Evolutionary conservation across 1,140 invertebrate genomes (phyloP).

Genomic region (Globodera ellingtonae): DNA sequence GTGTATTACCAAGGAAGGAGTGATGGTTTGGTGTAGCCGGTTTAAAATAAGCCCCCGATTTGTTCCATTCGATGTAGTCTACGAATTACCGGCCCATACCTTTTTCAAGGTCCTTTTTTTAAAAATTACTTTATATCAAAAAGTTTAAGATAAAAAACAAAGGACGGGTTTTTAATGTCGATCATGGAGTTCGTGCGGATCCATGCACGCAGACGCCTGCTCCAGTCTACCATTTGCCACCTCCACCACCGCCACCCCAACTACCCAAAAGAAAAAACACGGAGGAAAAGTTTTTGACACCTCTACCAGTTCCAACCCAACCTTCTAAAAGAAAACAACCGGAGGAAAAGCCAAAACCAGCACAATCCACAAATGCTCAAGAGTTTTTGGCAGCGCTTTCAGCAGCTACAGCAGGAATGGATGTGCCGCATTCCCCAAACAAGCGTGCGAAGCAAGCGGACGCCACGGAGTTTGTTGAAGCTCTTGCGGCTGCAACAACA

Average conservation of each 20-base stretch:
- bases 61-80: too few relatives aligned
- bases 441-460: too few relatives aligned
- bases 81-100: too few relatives aligned
- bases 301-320: not conserved
- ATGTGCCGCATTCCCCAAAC: not conserved
- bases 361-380: not conserved
- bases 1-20: too few relatives aligned
- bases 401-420: not conserved
- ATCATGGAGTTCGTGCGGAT: not conserved
- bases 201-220: not conserved
- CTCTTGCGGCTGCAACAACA: not conserved
- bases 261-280: not conserved
- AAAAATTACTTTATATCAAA: not conserved
- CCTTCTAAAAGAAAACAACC: too few relatives aligned
- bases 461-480: not conserved
- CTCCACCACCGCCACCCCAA: not conserved
- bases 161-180: constrained; percentile 10
- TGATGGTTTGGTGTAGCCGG: too few relatives aligned
- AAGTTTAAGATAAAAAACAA: not conserved
- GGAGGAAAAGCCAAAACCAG: too few relatives aligned
- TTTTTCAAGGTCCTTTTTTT: too few relatives aligned
- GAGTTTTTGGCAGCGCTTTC: not conserved
- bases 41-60: too few relatives aligned
- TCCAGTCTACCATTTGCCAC: not conserved
- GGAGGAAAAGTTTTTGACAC: too few relatives aligned